phyloP scores from a whole-genome alignment of 2,113 vertebrate genomes.

The Hiodon tergisus region DNA sequence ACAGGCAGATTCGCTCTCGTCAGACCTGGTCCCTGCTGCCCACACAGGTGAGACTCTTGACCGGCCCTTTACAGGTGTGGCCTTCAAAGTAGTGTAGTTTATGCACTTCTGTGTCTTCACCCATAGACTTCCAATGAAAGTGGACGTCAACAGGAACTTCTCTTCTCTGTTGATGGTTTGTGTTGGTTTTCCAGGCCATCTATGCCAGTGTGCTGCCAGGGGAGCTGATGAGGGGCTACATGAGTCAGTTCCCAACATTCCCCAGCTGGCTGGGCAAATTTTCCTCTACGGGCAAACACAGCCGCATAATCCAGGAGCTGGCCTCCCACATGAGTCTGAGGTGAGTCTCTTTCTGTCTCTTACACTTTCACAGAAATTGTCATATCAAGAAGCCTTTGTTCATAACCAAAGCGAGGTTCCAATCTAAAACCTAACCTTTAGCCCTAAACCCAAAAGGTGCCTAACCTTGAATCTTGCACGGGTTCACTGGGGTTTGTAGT shows the following conservation, averaged over 20 bases:
- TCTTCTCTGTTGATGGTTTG: constrained; percentile 1
- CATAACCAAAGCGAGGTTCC: background rate
- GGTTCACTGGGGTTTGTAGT: too few relatives aligned
- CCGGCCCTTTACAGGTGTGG: too few relatives aligned
- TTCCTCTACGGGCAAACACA: constrained; percentile 80
- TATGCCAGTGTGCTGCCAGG: constrained; percentile 94
- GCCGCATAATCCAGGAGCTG: constrained; percentile 83
- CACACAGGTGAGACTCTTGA: constrained; percentile 71
- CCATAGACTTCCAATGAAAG: background rate
- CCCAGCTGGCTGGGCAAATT: constrained; percentile 92
- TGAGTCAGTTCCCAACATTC: constrained; percentile 87
- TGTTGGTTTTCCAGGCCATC: constrained; percentile 68
- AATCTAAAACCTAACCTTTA: background rate
- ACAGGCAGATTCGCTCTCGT: constrained; percentile 78
- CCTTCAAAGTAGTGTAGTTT: too few relatives aligned
- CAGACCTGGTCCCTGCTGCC: constrained; percentile 92
- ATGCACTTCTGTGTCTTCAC: background rate
- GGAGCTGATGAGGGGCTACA: constrained; percentile 90
- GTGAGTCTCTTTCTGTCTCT: constrained; percentile 52
- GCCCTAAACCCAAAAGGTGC: background rate
- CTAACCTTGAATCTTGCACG: background rate
- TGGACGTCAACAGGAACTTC: too few relatives aligned
- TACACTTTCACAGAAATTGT: background rate
- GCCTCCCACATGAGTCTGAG: constrained; percentile 86
- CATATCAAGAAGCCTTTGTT: background rate